Base-by-base conservation (phyloP, 1,140 invertebrate species). In the Bombyx mandarina region DNA sequence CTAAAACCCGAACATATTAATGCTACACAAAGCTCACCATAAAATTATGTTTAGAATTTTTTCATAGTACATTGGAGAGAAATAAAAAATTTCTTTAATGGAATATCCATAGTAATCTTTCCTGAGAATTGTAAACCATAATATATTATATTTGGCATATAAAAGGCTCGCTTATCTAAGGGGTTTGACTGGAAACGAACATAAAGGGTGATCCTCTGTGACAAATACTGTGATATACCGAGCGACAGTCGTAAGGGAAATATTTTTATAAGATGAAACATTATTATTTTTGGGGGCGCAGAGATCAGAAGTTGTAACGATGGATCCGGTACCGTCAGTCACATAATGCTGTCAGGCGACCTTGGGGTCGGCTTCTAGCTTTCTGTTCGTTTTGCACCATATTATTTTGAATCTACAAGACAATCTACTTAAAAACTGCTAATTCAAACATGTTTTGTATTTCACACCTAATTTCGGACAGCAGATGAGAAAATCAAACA, bases 191-290 rank as follows among this genome's bases (percentile, higher is more conserved):
- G 79, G 81, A 82, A 85, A 84, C 78, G 82, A 87, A 86, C 84
- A 87, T 87, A 87, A 87, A 87, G 84, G 84, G 84, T 87, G 84
- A 87, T 87, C 84, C 84, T 84, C 84, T 84, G 81, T 87, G 84
- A 87, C 84, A 87, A 87, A 87, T 87, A 86, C 75, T 73, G 82
- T 86, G 84, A 87, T 87, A 86, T 84, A 87, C 84, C 74, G 81
- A 78, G 73, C 75, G 84, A 82, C 82, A 83, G 78, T 80, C 82
- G 82, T 84, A 82, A 82, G 79, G 77, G 77, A 84, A 87, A 87
- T 87, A 87, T 87, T 87, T 87, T 87, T 86, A 87, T 87, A 87
- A 87, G 82, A 87, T 87, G 84, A 87, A 87, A 87, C 82, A 86
- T 87, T 87, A 87, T 87, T 87, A 87, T 86, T 86, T 86, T 79